phyloP scores from a whole-genome alignment of 1,140 invertebrate genomes.

The Wasmannia auropunctata region DNA sequence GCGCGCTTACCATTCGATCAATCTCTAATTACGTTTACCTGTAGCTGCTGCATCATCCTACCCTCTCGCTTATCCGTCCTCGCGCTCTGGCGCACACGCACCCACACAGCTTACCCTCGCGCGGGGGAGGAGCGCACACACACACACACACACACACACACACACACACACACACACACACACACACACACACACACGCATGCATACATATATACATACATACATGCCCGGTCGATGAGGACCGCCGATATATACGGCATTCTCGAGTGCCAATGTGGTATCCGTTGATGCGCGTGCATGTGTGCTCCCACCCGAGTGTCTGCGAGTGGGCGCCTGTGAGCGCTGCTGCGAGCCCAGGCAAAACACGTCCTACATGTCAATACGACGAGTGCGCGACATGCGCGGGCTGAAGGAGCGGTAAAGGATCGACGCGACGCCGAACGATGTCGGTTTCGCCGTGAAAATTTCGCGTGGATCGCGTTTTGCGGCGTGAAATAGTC shows the following conservation, averaged over 20 bases:
- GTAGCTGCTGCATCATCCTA: slow-evolving; percentile 72
- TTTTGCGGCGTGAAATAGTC: background rate
- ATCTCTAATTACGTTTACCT: slow-evolving; percentile 78
- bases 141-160: too few species aligned
- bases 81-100: background rate
- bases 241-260: slow-evolving; percentile 4
- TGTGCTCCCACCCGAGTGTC: background rate
- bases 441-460: background rate
- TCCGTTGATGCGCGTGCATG: background rate
- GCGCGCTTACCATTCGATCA: slow-evolving; percentile 76
- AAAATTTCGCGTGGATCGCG: background rate
- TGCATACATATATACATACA: background rate
- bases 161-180: too few species aligned
- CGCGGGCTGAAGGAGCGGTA: background rate
- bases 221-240: background rate
- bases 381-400: slow-evolving; percentile 10
- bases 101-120: background rate
- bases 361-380: slow-evolving; percentile 34
- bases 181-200: background rate
- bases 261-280: slow-evolving; percentile 62
- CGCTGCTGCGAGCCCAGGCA: slow-evolving; percentile 13
- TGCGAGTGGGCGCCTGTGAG: background rate
- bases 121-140: background rate
- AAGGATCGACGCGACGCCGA: background rate
- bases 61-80: slow-evolving; percentile 33